Conservation (phyloP, 2,888 invertebrate species). For the Leucophora obtusa region DNA sequence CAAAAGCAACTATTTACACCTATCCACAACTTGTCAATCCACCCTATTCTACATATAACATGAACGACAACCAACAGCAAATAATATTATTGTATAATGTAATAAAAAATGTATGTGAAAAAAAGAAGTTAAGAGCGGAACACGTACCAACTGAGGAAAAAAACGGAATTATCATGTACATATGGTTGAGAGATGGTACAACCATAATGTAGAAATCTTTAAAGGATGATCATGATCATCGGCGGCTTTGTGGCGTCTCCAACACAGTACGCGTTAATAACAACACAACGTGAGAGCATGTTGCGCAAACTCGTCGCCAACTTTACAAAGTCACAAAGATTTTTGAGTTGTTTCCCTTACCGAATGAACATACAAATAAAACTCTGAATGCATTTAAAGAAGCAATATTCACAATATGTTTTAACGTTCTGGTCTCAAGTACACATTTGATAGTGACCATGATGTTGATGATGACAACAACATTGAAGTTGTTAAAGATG, state of each 20-base stretch:
- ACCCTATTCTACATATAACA: too few species aligned
- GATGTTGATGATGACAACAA: constrained; percentile 59
- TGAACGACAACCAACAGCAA: constrained; percentile 39
- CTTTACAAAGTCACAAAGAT: constrained; percentile 56
- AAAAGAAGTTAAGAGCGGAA: constrained; percentile 47
- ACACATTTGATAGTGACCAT: constrained; percentile 48
- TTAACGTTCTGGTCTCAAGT: neutral
- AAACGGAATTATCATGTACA: constrained; percentile 59
- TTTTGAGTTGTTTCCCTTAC: constrained; percentile 13
- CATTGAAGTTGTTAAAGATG: constrained; percentile 51
- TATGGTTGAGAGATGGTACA: constrained; percentile 6
- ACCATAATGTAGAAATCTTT: neutral
- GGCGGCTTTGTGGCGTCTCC: constrained; percentile 67
- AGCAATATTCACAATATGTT: constrained; percentile 48
- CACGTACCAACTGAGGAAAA: constrained; percentile 48
- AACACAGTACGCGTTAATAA: constrained; percentile 67
- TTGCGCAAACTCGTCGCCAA: constrained; percentile 65
- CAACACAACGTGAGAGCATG: constrained; percentile 68
- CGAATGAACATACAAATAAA: neutral
- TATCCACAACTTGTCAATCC: too few species aligned
- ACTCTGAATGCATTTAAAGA: neutral
- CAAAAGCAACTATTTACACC: too few species aligned
- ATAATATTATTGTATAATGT: constrained; percentile 26
- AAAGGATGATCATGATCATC: constrained; percentile 35
- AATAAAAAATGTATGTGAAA: constrained; percentile 48